Percentiles rank a stretch among this genome's conserved stretches.
These are phyloP conservation scores for Graphium colonna DNA, from an alignment of 2,888 invertebrate genomes.

Conservation along the genomic window DNA sequence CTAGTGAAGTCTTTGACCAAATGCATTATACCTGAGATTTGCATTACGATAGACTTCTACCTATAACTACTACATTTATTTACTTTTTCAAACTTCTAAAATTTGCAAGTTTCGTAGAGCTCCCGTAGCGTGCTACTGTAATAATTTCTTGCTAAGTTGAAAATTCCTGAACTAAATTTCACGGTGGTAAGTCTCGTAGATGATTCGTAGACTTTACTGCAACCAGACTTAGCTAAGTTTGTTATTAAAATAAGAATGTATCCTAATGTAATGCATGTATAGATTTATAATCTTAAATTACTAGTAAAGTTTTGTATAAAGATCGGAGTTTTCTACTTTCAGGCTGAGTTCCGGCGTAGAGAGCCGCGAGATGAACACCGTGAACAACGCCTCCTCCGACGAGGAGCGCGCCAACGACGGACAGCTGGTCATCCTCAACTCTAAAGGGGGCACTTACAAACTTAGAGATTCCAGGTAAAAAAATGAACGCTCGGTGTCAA, in stretches of 20 bases:
- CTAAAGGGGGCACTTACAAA: slow-evolving; percentile 83
- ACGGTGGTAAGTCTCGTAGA: neutral
- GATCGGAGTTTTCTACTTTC: slow-evolving; percentile 23
- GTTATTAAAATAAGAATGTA: neutral
- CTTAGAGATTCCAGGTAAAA: slow-evolving; percentile 88
- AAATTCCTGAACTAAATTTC: neutral
- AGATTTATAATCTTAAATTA: neutral
- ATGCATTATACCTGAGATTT: no score
- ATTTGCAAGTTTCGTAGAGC: no score
- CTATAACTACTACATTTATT: no score
- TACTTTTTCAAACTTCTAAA: no score
- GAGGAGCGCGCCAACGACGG: slow-evolving; percentile 61
- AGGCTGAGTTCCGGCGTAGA: slow-evolving; percentile 71
- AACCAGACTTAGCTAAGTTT: neutral
- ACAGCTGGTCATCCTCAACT: slow-evolving; percentile 69
- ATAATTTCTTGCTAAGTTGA: no score
- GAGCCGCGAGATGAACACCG: slow-evolving; percentile 77
- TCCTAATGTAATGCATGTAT: neutral
- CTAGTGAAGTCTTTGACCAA: no score
- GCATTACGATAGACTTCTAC: no score
- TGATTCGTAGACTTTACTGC: neutral
- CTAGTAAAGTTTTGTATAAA: no score
- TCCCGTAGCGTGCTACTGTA: no score
- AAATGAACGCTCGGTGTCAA: no score
- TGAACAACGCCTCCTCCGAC: slow-evolving; percentile 69